Percentiles rank a stretch among this genome's conserved stretches.
Conservation (phyloP, 1,140 invertebrate genomes). For the Diabrotica undecimpunctata region DNA sequence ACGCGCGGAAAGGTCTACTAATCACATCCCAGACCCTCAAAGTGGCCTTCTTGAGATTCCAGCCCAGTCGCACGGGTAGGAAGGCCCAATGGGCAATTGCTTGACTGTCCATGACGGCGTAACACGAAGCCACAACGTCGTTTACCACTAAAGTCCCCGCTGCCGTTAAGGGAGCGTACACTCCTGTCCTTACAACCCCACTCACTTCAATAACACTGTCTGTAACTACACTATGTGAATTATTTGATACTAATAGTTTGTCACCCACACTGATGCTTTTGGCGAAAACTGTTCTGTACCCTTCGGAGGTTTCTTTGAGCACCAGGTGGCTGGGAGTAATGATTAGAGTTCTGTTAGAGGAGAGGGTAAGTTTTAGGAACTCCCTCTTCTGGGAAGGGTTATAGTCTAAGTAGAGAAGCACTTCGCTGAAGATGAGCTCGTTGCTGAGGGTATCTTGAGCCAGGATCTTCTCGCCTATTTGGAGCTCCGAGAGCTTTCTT, state of each 20-base stretch:
- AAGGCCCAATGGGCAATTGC: conserved; percentile 79
- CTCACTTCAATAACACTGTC: conserved; percentile 60
- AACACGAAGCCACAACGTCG: conserved; percentile 89
- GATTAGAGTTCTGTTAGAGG: conserved; percentile 65
- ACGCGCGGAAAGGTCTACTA: conserved; percentile 31
- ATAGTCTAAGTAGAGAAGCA: conserved; percentile 86
- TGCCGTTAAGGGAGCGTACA: conserved; percentile 85
- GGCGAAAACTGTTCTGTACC: conserved; percentile 56
- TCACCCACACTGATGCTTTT: conserved; percentile 53
- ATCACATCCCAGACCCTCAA: conserved; percentile 44
- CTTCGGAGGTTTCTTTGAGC: conserved; percentile 43
- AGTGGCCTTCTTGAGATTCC: conserved; percentile 46
- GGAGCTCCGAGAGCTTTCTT: conserved; percentile 66
- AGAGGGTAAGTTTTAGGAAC: conserved; percentile 70
- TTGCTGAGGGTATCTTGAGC: conserved; percentile 63
- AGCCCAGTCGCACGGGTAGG: conserved; percentile 67
- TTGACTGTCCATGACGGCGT: conserved; percentile 85
- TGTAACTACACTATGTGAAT: conserved; percentile 53
- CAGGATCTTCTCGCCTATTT: conserved; percentile 76
- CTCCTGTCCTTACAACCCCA: conserved; percentile 61
- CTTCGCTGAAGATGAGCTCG: conserved; percentile 73
- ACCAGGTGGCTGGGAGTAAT: conserved; percentile 86
- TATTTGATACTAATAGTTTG: conserved; percentile 49
- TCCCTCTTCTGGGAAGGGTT: conserved; percentile 61
- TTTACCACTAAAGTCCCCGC: conserved; percentile 88